Conservation (phyloP, 1,140 invertebrate species). For the Heliothis virescens region DNA sequence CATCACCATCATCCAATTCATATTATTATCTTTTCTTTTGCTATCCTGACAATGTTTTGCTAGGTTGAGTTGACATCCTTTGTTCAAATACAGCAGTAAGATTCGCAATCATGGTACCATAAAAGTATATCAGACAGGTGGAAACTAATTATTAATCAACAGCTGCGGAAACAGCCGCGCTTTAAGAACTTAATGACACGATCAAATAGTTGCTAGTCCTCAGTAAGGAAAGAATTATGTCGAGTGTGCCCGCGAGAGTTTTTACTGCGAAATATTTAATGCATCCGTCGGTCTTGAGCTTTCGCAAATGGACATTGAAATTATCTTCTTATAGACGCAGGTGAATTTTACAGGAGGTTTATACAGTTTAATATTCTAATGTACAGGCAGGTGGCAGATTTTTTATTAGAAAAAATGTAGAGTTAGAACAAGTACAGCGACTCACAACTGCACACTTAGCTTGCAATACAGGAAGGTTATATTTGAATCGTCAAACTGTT, state of each 20-base stretch:
- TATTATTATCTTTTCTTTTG: not conserved
- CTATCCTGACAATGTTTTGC: not conserved
- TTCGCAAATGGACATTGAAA: constrained; percentile 43
- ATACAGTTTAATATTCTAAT: constrained; percentile 32
- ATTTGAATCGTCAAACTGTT: too few relatives aligned
- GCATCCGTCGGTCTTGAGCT: constrained; percentile 35
- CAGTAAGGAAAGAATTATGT: constrained; percentile 48
- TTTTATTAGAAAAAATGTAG: constrained; percentile 35
- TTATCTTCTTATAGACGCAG: constrained; percentile 46
- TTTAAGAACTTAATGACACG: constrained; percentile 59
- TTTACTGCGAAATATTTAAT: constrained; percentile 49
- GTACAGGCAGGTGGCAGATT: not conserved
- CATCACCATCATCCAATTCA: not conserved
- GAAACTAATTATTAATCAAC: constrained; percentile 69
- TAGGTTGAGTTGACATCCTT: constrained; percentile 4
- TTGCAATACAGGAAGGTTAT: too few relatives aligned
- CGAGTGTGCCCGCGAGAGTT: constrained; percentile 43
- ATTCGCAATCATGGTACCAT: constrained; percentile 37
- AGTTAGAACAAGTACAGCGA: constrained; percentile 17
- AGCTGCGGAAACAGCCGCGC: constrained; percentile 68
- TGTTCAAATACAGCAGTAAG: constrained; percentile 27
- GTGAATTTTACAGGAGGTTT: constrained; percentile 36
- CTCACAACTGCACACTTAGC: too few relatives aligned
- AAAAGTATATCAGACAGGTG: constrained; percentile 63
- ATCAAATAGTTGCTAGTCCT: constrained; percentile 59